Evolutionary conservation across 2,888 invertebrate genomes (phyloP), one percentile per base, ranked within the genome.

Genomic region (Drosophila cracens): DNA sequence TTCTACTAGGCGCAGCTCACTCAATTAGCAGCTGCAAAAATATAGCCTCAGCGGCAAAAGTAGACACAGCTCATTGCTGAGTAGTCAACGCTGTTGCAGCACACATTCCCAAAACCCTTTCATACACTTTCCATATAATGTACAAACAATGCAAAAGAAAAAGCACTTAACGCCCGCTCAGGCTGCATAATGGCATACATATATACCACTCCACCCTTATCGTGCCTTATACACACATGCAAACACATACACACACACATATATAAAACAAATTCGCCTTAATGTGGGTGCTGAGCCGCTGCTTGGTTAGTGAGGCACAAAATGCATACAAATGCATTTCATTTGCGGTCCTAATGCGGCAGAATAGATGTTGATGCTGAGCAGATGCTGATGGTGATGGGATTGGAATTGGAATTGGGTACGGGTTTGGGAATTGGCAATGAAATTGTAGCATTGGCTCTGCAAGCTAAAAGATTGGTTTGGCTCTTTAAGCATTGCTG

Each of bases 251-350:
- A 56, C 40, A 4, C 46, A 65, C 10, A 36, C 21, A 49, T 51
- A 34, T 64, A 60, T 56, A 57, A 54, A 71, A 83, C 73, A 78
- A 73, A 79, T 74, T 82, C 65, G 68, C 76, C 72, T 70, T 72
- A 87, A 87, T 87, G 88, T 58, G 73, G 65, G 71, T 61, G 73
- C 34, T 38, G 63, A 53, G 53, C 68, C 66, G 64, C 67, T 64
- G 70, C 68, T 72, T 65, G 83, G 64, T 65, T 67, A 27, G 63
- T 27, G 25, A 69, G 69, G 57, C 71, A 74, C 85, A 90, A 90
- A 90, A 72, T 85, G 83, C 89, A 86, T 76, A 72, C 75, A 87
- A 87, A 83, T 79, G 89, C 89, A 73, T 79, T 87, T 84, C 74
- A 84, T 81, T 84, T 87, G 82, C 65, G 81, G 56, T 70, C 51